Evolutionary conservation across 2,888 invertebrate species (phyloP).

Genomic region (Lysandra bellargus): DNA sequence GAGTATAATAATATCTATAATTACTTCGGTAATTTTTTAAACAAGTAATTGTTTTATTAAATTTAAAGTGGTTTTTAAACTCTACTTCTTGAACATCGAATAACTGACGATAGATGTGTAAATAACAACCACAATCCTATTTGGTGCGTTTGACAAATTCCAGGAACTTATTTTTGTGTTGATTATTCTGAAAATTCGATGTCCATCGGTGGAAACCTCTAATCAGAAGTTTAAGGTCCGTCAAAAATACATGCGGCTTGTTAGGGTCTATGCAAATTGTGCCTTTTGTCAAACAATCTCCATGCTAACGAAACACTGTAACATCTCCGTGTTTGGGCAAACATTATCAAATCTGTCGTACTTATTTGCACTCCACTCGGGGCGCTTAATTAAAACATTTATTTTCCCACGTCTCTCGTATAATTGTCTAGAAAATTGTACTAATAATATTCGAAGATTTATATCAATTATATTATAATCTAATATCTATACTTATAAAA

Average conservation of each 20-base stretch:
- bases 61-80: too few relatives aligned
- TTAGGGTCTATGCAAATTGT: slow-evolving; percentile 24
- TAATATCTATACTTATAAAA: too few relatives aligned
- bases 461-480: neutral
- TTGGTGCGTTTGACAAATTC: neutral
- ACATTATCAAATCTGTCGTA: slow-evolving; percentile 22
- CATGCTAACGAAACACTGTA: slow-evolving; percentile 24
- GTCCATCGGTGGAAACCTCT: neutral
- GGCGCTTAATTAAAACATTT: slow-evolving; percentile 33
- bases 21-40: neutral
- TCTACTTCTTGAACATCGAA: too few relatives aligned
- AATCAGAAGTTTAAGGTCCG: slow-evolving; percentile 15
- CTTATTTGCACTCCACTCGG: slow-evolving; percentile 6
- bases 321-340: neutral
- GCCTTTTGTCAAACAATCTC: slow-evolving; percentile 24
- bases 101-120: too few relatives aligned
- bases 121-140: neutral
- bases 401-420: neutral
- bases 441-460: neutral
- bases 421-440: neutral
- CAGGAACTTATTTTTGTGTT: neutral
- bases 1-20: neutral
- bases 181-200: neutral
- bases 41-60: too few relatives aligned
- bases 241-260: slow-evolving; percentile 18